These are phyloP conservation scores for Hephaestus fuliginosus DNA, from an alignment of 2,797 vertebrate species.

Conservation along the genomic window DNA sequence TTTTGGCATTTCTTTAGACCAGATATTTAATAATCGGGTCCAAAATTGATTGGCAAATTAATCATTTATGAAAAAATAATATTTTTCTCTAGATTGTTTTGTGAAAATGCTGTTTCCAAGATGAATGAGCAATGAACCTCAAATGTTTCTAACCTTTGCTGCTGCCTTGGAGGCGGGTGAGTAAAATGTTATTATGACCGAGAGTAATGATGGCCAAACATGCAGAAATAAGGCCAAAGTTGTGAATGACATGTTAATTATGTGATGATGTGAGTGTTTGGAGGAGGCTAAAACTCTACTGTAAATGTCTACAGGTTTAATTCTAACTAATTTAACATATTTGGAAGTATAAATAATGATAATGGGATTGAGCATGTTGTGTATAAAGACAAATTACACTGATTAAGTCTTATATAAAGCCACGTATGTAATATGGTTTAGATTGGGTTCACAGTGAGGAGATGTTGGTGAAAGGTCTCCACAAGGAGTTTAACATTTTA, in stretches of 20 bases:
- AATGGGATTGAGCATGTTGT: background rate
- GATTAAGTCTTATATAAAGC: conserved; percentile 1
- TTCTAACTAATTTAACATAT: background rate
- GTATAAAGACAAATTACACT: background rate
- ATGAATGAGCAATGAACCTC: background rate
- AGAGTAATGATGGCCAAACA: background rate
- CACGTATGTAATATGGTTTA: background rate
- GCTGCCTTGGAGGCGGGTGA: background rate
- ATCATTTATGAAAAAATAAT: too few relatives aligned
- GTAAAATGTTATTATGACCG: background rate
- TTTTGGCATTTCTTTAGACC: background rate
- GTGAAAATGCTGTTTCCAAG: background rate
- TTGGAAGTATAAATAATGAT: background rate
- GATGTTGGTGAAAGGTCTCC: conserved; percentile 10
- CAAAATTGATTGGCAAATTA: background rate
- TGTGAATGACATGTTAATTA: background rate
- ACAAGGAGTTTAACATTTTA: conserved; percentile 23
- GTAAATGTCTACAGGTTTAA: background rate
- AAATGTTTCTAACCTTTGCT: background rate
- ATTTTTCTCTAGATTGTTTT: too few relatives aligned
- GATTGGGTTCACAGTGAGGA: background rate
- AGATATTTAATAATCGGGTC: background rate
- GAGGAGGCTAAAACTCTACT: background rate
- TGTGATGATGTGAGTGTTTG: background rate
- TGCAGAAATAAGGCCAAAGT: background rate